Percentiles rank a stretch among this genome's conserved stretches.
Conservation (phyloP, 2,113 vertebrate species). For the Maccullochella peelii region DNA sequence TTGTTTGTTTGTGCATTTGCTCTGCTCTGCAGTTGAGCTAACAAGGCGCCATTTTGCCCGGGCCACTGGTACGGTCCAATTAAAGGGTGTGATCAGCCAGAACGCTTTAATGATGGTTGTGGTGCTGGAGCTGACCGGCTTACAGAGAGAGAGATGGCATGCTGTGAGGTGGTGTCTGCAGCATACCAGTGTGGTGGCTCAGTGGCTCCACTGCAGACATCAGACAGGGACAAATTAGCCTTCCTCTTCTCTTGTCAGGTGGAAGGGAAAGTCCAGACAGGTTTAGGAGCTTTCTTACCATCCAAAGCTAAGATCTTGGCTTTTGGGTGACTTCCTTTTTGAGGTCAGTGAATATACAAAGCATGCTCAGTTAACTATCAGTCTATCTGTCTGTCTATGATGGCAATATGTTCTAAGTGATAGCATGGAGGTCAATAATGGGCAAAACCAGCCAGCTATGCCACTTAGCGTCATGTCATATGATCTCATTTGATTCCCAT, state of each 20-base stretch:
- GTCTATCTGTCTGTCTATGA: not conserved
- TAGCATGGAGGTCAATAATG: not conserved
- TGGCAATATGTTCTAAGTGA: not conserved
- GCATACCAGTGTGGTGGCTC: slow-evolving; percentile 74
- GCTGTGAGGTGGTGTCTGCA: slow-evolving; percentile 78
- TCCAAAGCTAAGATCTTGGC: not conserved
- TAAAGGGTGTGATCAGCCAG: slow-evolving; percentile 87
- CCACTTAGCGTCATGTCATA: not conserved
- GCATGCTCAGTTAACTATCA: not conserved
- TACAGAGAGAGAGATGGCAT: slow-evolving; percentile 58
- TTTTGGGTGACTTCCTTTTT: not conserved
- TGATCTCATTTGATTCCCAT: not conserved
- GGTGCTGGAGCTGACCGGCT: slow-evolving; percentile 75
- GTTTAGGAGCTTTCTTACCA: slow-evolving; percentile 16
- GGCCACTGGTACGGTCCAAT: slow-evolving; percentile 80
- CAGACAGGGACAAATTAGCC: slow-evolving; percentile 72
- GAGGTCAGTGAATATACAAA: not conserved
- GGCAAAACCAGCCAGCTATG: too few relatives aligned
- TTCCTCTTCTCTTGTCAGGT: slow-evolving; percentile 53
- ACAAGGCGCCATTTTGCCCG: slow-evolving; percentile 82
- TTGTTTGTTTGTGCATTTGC: slow-evolving; percentile 62
- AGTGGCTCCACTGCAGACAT: slow-evolving; percentile 75
- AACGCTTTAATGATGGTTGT: slow-evolving; percentile 86
- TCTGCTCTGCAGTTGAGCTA: slow-evolving; percentile 82
- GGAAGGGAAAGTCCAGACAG: slow-evolving; percentile 38